Evolutionary conservation across 2,113 vertebrate genomes (phyloP).

Genomic region (Hyaena hyaena): DNA sequence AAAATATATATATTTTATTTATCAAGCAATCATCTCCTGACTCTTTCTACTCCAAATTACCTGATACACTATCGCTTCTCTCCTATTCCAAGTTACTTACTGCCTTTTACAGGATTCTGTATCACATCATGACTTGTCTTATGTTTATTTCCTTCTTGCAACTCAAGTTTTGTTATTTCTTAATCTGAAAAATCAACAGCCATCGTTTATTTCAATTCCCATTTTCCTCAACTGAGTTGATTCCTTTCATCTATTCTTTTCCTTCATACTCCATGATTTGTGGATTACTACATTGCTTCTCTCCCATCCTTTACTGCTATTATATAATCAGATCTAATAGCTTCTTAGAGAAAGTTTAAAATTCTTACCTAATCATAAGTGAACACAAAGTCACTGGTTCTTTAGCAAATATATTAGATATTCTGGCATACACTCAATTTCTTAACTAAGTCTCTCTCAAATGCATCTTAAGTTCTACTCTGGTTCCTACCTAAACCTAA

Average conservation of each 20-base stretch:
- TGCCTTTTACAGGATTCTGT: background rate
- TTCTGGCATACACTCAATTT: background rate
- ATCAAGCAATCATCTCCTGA: background rate
- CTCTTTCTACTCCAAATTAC: background rate
- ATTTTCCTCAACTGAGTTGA: background rate
- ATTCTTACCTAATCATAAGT: background rate
- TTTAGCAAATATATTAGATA: background rate
- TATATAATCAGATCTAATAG: background rate
- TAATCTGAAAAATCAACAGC: background rate
- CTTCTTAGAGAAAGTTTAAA: background rate
- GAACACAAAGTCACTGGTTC: accelerated
- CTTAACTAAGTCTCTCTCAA: background rate
- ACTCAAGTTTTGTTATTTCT: background rate
- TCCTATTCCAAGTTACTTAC: background rate
- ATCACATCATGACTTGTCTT: too few relatives aligned
- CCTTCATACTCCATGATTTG: background rate
- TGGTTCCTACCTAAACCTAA: background rate
- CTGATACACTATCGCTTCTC: background rate
- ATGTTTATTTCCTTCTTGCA: background rate
- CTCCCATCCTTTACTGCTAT: background rate
- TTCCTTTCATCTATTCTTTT: background rate
- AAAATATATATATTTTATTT: background rate
- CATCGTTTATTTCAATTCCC: background rate
- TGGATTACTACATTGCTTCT: background rate
- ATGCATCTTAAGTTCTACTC: background rate